A percentile compares a stretch with the other conserved stretches of the same genome.
These are phyloP conservation scores for Xiphorhynchus elegans DNA, from an alignment of 2,113 vertebrate genomes.

Conservation along the genomic window DNA sequence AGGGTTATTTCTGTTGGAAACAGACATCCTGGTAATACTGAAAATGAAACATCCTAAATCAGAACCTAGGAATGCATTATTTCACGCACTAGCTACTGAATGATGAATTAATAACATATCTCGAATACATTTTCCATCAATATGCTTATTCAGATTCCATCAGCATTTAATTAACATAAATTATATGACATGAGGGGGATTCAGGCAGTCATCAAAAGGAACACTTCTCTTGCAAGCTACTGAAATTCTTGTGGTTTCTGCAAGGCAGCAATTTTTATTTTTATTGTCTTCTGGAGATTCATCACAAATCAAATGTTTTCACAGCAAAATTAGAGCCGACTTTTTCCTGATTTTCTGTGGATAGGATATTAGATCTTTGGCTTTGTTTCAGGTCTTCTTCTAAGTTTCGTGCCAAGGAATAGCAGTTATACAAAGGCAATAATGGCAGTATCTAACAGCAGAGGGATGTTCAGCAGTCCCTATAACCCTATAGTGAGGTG, in stretches of 20 bases:
- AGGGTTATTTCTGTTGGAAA: slow-evolving; percentile 13
- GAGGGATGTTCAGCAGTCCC: background rate
- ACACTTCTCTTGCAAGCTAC: background rate
- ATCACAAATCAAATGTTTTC: slow-evolving; percentile 1
- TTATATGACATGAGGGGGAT: slow-evolving; percentile 41
- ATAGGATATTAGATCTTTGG: background rate
- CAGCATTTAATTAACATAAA: slow-evolving; percentile 72
- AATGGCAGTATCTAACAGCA: background rate
- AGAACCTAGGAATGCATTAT: slow-evolving; percentile 47
- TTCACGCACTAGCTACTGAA: slow-evolving; percentile 59
- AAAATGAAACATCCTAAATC: slow-evolving; percentile 41
- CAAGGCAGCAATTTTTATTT: slow-evolving; percentile 10
- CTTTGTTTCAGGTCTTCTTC: background rate
- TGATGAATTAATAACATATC: slow-evolving; percentile 71
- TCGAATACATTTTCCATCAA: slow-evolving; percentile 63
- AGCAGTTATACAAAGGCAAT: background rate
- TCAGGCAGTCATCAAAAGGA: slow-evolving; percentile 36
- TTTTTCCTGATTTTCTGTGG: background rate
- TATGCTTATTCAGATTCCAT: slow-evolving; percentile 60
- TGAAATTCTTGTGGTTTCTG: slow-evolving; percentile 3
- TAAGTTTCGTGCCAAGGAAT: background rate
- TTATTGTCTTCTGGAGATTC: background rate
- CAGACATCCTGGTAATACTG: background rate
- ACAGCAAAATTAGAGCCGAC: background rate
- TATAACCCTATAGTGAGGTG: background rate